A percentile compares a stretch with the other conserved stretches of the same genome.
phyloP scores from a whole-genome alignment of 2,888 invertebrate species.

The Orgyia antiqua region DNA sequence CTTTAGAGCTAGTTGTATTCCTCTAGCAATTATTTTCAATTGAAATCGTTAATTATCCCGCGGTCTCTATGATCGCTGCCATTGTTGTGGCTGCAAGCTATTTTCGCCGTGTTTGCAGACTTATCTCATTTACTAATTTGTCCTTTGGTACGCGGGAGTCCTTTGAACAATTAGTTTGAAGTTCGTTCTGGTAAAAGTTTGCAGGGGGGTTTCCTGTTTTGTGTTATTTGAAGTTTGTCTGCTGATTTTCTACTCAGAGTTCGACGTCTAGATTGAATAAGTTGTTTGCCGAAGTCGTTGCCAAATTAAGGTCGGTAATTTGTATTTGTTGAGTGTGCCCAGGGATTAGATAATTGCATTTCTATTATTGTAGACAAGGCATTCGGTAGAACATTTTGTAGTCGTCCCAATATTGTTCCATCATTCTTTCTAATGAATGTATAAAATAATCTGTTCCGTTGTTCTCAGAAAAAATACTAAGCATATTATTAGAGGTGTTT shows the following conservation, averaged over 20 bases:
- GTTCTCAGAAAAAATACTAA: too few species aligned
- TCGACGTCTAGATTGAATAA: constrained; percentile 1
- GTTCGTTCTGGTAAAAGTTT: constrained; percentile 3
- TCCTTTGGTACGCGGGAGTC: constrained; percentile 9
- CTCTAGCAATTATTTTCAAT: constrained; percentile 38
- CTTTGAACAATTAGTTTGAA: constrained; percentile 8
- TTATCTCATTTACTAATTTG: constrained; percentile 8
- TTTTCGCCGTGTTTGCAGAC: constrained; percentile 10
- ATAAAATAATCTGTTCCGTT: too few species aligned
- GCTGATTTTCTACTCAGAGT: neutral
- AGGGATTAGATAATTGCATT: too few species aligned
- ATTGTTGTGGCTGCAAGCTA: constrained; percentile 8
- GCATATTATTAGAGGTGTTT: too few species aligned
- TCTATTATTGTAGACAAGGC: too few species aligned
- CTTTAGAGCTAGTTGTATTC: too few species aligned
- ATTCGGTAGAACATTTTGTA: too few species aligned
- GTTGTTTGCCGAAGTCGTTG: neutral
- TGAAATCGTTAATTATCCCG: constrained; percentile 25
- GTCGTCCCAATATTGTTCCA: too few species aligned
- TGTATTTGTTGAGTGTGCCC: neutral
- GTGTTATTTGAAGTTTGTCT: constrained; percentile 2
- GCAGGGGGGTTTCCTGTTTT: constrained; percentile 1
- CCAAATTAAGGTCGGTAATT: neutral
- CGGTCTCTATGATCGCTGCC: constrained; percentile 8
- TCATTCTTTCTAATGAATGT: too few species aligned